Base-by-base conservation (phyloP, 2,113 vertebrate species). In the Paradoxurus hermaphroditus region DNA sequence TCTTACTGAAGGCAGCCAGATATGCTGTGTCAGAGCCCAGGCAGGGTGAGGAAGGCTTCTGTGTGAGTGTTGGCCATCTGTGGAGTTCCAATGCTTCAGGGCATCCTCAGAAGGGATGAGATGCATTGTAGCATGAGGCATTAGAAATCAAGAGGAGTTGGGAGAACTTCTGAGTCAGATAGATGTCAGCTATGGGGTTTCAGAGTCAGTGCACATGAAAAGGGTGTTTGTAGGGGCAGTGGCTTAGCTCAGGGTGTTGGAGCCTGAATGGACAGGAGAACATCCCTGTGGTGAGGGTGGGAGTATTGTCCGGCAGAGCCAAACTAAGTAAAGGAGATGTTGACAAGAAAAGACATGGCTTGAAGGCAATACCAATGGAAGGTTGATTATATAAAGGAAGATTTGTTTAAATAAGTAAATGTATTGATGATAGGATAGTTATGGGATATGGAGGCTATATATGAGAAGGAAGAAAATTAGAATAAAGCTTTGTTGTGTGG, bases 331-430 rank as follows among this genome's bases (percentile, higher is more conserved):
- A 78, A 31, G 25, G 18, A 29, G 16, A 36, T 1, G 7, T 9
- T 81, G 72, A 7, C n/a, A 53, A 78, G 41, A 44, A 65, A 90
- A 78, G 41, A 49, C 11, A 3, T 51, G 72, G 5, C 15, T 25
- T 63, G 15, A 4, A 90, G 29, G 4, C 4, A 34, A 36, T 46
- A 9, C 4, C 19, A 67, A 62, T 19, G 23, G 29, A 29, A 88
- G 7, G 25, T 27, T 62, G 16, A 2, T 90, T 87, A 84, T 41
- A 39, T 49, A 86, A 67, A 77, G 21, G 29, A 75, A 81, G 4
- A 41, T 19, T 56, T 82, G 13, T 77, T 94, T 88, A 85, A 78
- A 63, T 65, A 70, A 82, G 62, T 31, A 90, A 83, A 77, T 70
- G 77, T 86, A 56, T 77, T 62, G 34, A 89, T 19, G 27, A 72